Evolutionary conservation across 2,797 vertebrate species (phyloP).

Genomic region (Cossypha dichroa): DNA sequence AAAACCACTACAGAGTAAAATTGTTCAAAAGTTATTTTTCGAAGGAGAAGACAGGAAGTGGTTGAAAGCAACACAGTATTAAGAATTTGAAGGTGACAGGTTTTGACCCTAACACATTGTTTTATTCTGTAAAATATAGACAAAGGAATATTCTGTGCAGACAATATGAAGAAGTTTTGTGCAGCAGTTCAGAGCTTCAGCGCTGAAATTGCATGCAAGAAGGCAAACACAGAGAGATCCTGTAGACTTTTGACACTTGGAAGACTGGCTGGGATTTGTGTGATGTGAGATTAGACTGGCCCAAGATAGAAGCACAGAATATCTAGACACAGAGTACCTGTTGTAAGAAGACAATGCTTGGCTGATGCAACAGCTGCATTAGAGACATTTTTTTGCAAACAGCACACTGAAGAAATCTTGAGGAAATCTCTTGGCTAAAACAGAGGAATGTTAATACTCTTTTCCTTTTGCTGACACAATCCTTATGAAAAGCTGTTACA

Average conservation of each 20-base stretch:
- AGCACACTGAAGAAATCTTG: background rate
- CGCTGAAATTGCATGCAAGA: background rate
- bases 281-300: background rate
- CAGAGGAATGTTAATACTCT: background rate
- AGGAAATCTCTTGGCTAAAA: background rate
- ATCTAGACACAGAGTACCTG: accelerated
- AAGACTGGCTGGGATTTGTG: background rate
- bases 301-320: background rate
- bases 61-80: background rate
- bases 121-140: background rate
- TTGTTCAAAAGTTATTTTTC: background rate
- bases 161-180: background rate
- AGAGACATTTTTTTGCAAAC: background rate
- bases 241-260: background rate
- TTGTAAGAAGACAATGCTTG: background rate
- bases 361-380: background rate
- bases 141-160: background rate
- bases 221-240: background rate
- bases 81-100: background rate
- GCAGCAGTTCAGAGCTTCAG: background rate
- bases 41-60: background rate
- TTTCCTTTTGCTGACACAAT: background rate
- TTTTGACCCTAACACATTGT: background rate
- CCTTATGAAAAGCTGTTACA: background rate
- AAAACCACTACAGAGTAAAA: background rate